Base-by-base conservation (phyloP, 2,797 vertebrate species). In the Onychomys arenicola region DNA sequence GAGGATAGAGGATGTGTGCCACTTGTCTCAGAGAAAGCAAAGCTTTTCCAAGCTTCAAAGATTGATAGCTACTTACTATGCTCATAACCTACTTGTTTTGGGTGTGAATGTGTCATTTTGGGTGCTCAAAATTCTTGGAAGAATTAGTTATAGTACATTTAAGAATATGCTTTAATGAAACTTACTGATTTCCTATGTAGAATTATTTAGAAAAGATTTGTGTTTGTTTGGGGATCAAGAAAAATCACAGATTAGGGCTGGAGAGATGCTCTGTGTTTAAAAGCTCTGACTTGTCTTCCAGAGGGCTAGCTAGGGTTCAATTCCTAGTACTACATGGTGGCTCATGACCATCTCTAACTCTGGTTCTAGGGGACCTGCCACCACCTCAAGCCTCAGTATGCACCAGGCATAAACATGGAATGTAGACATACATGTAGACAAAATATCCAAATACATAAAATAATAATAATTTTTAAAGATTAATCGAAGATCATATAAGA, bases 121-220 rank as follows among this genome's bases (percentile, higher is more conserved):
- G 43, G 59, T 16, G 90, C 59, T 96, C 92, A 91, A 80, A 97
- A 67, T 88, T 73, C n/a, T 88, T 97, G 83, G 25, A 90, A 97
- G 25, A 71, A 86, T 88, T 92, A 91, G 90, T 94, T 88, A 84
- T 40, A 87, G 84, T 91, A 85, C 71, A 93, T 93, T 95, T 95
- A 92, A 75, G 32, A 89, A 78, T 90, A 34, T 81, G n/a, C 77
- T 86, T 77, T 95, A 69, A 95, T 82, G 13, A 29, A 92, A 89
- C 65, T 59, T 55, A 75, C 65, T 67, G 78, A 90, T 83, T 96
- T 90, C 43, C 19, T 59, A 32, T 14, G 23, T 86, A 83, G 69
- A 59, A 59, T 95, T 95, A 85, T 83, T 96, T 75, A 85, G 37
- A 37, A 86, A 83, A 81, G 29, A 23, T 75, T 65, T 77, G 55